Evolutionary conservation across 35 echinoderm and acorn worm species (phyloP).

Genomic region (Stichopus chloronotus): DNA sequence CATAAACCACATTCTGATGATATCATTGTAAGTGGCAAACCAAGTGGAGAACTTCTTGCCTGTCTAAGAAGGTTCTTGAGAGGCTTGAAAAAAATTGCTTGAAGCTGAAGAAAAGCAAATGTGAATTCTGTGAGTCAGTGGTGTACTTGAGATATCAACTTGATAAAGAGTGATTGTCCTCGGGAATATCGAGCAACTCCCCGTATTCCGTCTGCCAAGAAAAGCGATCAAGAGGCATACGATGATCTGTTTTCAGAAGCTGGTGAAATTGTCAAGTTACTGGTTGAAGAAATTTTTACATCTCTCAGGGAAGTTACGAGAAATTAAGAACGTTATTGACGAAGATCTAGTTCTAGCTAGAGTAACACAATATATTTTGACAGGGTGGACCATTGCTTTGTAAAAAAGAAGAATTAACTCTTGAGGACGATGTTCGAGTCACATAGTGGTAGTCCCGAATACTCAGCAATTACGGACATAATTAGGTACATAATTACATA

Average conservation of each 20-base stretch:
- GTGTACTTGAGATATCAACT: slow-evolving; percentile 60
- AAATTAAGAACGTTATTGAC: neutral
- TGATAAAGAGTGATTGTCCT: slow-evolving; percentile 39
- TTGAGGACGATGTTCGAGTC: slow-evolving; percentile 52
- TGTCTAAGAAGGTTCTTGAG: slow-evolving; percentile 66
- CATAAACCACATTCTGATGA: slow-evolving; percentile 71
- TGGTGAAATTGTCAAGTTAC: slow-evolving; percentile 26
- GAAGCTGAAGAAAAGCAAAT: slow-evolving; percentile 59
- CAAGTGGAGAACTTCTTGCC: slow-evolving; percentile 24
- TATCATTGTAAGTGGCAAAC: slow-evolving; percentile 51
- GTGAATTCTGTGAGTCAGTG: slow-evolving; percentile 75
- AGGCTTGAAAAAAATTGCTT: slow-evolving; percentile 46
- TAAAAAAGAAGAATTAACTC: slow-evolving; percentile 34
- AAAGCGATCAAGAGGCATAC: neutral
- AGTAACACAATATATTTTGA: slow-evolving; percentile 38
- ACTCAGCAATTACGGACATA: neutral
- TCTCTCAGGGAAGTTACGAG: neutral
- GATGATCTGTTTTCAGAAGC: neutral
- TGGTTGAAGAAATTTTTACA: slow-evolving; percentile 20
- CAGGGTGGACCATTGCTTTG: slow-evolving; percentile 3
- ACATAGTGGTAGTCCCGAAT: slow-evolving; percentile 63
- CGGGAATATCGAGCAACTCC: slow-evolving; percentile 19
- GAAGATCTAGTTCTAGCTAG: slow-evolving; percentile 47
- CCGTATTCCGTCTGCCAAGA: slow-evolving; percentile 48
- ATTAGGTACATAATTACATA: neutral